Conservation (phyloP, 2,888 invertebrate genomes). For the Tetropium fuscum region DNA sequence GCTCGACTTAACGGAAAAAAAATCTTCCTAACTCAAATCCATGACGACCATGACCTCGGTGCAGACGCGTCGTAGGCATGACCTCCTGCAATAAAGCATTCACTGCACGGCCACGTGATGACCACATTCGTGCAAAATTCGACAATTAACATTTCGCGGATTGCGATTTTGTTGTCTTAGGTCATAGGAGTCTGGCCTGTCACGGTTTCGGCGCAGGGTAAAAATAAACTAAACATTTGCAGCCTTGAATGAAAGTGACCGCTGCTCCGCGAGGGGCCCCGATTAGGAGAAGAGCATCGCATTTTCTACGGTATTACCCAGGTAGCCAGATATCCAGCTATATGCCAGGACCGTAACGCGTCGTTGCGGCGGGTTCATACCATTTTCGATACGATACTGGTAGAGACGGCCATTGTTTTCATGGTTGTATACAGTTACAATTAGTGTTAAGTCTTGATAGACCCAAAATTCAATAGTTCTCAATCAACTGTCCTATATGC, state of each 20-base stretch:
- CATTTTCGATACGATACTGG: no score
- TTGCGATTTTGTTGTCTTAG: constrained; percentile 57
- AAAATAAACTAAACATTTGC: constrained; percentile 60
- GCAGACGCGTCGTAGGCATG: constrained; percentile 16
- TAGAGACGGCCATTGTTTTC: no score
- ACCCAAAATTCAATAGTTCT: no score
- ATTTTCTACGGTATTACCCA: constrained; percentile 4
- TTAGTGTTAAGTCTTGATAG: no score
- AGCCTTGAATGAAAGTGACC: constrained; percentile 63
- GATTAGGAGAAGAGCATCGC: constrained; percentile 49
- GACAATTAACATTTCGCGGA: constrained; percentile 51
- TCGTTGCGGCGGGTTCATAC: no score
- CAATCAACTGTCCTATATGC: no score
- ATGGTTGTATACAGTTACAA: no score
- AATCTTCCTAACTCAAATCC: constrained; percentile 12
- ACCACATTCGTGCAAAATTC: constrained; percentile 37
- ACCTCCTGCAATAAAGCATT: constrained; percentile 28
- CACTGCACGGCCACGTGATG: constrained; percentile 40
- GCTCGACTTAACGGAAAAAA: constrained; percentile 25
- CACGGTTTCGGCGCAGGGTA: constrained; percentile 55
- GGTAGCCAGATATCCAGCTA: not conserved
- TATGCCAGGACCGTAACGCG: not conserved
- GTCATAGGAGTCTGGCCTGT: constrained; percentile 57
- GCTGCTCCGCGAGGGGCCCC: constrained; percentile 53
- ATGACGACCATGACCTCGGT: constrained; percentile 49